These are phyloP conservation scores for Pao palembangensis DNA, from an alignment of 2,113 vertebrate species.

Conservation along the genomic window DNA sequence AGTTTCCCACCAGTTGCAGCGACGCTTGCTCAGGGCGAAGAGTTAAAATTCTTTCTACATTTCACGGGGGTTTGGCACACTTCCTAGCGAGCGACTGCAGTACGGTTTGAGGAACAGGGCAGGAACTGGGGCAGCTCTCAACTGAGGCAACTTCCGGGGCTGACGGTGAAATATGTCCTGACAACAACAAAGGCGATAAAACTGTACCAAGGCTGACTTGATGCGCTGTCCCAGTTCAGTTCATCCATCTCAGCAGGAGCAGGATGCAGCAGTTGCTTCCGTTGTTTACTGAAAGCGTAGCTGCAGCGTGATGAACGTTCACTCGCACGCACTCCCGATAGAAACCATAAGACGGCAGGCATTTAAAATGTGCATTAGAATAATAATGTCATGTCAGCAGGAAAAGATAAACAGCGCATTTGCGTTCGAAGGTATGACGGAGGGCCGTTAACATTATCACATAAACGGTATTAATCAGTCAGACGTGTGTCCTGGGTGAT, in stretches of 20 bases:
- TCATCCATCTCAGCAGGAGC: slow-evolving; percentile 9
- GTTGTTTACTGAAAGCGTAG: not conserved
- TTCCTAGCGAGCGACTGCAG: too few species aligned
- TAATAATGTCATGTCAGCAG: slow-evolving; percentile 16
- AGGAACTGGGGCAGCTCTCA: too few species aligned
- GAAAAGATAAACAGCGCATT: slow-evolving; percentile 29
- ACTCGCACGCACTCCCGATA: not conserved
- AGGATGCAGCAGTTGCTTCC: slow-evolving; percentile 2
- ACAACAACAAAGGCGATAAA: not conserved
- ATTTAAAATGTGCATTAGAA: slow-evolving; percentile 19
- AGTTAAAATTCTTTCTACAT: too few species aligned
- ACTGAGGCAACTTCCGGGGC: too few species aligned
- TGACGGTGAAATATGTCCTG: too few species aligned
- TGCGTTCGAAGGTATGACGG: slow-evolving; percentile 19
- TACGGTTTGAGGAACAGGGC: too few species aligned
- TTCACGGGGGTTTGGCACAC: too few species aligned
- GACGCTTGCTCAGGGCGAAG: too few species aligned
- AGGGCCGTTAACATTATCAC: slow-evolving; percentile 12
- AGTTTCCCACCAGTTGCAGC: too few species aligned
- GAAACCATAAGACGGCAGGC: slow-evolving; percentile 3
- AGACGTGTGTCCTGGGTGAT: slow-evolving; percentile 13
- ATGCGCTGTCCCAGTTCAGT: slow-evolving; percentile 4
- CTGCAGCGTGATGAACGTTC: not conserved
- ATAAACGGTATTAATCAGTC: slow-evolving; percentile 21
- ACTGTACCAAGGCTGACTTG: not conserved